Evolutionary conservation across 1,140 invertebrate species (phyloP).

Genomic region (Wasmannia auropunctata): DNA sequence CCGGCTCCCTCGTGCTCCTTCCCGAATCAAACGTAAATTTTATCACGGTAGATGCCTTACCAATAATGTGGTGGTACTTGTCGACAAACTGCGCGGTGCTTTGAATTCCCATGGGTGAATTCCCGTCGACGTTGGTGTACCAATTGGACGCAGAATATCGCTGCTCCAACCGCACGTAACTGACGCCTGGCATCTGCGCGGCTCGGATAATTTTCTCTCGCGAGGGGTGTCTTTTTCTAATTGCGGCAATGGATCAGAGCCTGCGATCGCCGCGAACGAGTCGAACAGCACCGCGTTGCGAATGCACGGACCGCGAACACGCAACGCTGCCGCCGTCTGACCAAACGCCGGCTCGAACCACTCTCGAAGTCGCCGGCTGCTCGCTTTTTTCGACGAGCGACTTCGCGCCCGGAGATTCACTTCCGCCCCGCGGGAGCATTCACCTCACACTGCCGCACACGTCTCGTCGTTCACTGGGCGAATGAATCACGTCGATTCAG

Average conservation of each 20-base stretch:
- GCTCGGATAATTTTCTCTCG: conserved; percentile 35
- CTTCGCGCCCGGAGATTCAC: conserved; percentile 35
- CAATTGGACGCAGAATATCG: conserved; percentile 71
- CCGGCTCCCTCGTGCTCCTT: background rate
- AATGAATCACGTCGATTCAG: conserved; percentile 55
- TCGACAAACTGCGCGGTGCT: conserved; percentile 83
- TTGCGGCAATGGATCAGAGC: background rate
- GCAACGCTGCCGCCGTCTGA: conserved; percentile 26
- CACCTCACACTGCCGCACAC: conserved; percentile 30
- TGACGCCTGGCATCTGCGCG: conserved; percentile 72
- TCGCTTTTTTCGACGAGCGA: background rate
- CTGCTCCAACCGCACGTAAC: conserved; percentile 67
- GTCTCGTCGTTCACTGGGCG: background rate
- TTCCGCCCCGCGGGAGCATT: conserved; percentile 33
- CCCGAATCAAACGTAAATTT: background rate
- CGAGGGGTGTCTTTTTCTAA: background rate
- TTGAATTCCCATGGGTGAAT: conserved; percentile 85
- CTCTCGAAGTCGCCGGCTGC: conserved; percentile 29
- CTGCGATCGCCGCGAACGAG: background rate
- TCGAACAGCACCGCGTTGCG: background rate
- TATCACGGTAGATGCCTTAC: conserved; percentile 64
- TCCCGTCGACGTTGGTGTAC: conserved; percentile 75
- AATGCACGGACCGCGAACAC: no score
- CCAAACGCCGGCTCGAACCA: conserved; percentile 55
- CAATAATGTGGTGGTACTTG: conserved; percentile 84